Conservation (phyloP, 2,797 vertebrate species). For the Antrozous pallidus region DNA sequence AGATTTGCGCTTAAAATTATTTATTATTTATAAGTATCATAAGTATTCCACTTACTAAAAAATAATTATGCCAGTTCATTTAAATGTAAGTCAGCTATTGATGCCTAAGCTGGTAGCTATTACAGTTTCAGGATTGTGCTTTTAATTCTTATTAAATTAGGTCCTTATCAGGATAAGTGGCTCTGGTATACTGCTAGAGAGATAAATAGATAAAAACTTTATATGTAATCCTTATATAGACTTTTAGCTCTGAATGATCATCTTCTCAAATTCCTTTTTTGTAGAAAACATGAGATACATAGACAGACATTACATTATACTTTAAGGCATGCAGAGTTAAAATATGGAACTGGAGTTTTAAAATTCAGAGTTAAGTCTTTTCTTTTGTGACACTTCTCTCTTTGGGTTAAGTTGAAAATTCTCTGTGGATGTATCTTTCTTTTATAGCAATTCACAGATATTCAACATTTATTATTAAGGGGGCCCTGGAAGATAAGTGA, state of each 20-base stretch:
- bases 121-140: conserved; percentile 45
- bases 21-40: conserved; percentile 35
- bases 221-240: neutral
- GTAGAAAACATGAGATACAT: neutral
- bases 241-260: neutral
- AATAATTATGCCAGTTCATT: neutral
- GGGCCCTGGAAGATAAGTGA: neutral
- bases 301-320: neutral
- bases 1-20: conserved; percentile 37
- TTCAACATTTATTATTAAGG: conserved; percentile 47
- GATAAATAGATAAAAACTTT: neutral
- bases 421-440: neutral
- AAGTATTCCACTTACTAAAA: neutral
- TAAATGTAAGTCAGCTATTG: conserved; percentile 1
- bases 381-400: neutral
- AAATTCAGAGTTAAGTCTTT: neutral
- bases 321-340: neutral
- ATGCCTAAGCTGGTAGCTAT: conserved; percentile 36
- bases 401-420: conserved; percentile 46
- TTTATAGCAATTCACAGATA: conserved; percentile 18
- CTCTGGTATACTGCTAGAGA: neutral
- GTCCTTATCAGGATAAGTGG: conserved; percentile 18
- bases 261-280: neutral
- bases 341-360: neutral
- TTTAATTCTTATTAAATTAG: conserved; percentile 53